Evolutionary conservation across 2,113 vertebrate species (phyloP).

Genomic region (Balaenoptera acutorostrata): DNA sequence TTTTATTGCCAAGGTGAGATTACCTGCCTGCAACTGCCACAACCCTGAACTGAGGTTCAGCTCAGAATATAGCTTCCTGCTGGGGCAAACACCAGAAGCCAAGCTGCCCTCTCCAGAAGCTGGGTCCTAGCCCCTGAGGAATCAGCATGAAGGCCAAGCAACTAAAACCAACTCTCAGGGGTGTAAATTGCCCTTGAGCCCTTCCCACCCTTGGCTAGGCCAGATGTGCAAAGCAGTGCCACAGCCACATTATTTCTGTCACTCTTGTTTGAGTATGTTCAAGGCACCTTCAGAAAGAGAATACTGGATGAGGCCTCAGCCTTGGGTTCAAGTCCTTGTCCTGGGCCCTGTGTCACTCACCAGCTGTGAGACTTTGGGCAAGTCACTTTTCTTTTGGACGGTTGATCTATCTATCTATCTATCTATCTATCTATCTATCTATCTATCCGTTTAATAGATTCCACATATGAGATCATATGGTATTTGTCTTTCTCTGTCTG

Average conservation of each 20-base stretch:
- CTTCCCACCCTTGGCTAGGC: not conserved
- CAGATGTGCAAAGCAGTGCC: not conserved
- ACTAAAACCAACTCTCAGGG: not conserved
- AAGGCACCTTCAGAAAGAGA: conserved; percentile 14
- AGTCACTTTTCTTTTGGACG: not conserved
- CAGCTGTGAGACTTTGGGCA: conserved; percentile 14
- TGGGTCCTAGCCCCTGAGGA: not conserved
- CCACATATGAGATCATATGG: not conserved
- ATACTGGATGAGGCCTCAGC: not conserved
- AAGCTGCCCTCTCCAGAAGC: not conserved
- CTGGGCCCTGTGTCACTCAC: not conserved
- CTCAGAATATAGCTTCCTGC: not conserved
- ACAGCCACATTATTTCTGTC: not conserved
- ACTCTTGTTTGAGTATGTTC: not conserved
- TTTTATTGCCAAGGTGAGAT: not conserved
- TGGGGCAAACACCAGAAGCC: not conserved
- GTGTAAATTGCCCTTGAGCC: not conserved
- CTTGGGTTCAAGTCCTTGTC: not conserved
- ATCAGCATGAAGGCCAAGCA: not conserved
- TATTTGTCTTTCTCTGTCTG: not conserved
- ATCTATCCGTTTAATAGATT: not conserved
- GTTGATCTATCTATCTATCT: not conserved
- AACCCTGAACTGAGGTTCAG: not conserved
- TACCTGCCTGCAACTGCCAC: not conserved
- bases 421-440: not conserved